These are phyloP conservation scores for Arrhopalites spinosus DNA, from an alignment of 2,888 invertebrate species.

Conservation along the genomic window DNA sequence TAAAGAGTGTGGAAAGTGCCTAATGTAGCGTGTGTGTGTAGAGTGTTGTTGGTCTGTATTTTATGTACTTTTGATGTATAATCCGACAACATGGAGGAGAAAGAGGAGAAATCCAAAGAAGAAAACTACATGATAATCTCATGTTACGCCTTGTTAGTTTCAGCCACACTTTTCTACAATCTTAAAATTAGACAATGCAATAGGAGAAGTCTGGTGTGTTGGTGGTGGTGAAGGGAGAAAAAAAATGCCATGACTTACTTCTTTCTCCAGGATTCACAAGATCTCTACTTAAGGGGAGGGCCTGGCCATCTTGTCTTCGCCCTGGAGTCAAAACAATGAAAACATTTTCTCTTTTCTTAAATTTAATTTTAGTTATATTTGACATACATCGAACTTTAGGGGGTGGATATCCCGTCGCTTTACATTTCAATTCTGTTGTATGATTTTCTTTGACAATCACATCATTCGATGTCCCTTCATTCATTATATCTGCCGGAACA, in stretches of 20 bases:
- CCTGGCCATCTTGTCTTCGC: conserved; percentile 57
- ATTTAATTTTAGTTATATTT: no score
- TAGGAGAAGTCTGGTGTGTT: not conserved
- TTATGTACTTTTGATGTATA: not conserved
- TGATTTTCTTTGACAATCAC: conserved; percentile 58
- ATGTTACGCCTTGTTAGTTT: conserved; percentile 14
- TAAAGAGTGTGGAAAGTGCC: conserved; percentile 17
- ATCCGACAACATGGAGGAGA: not conserved
- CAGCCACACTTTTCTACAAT: not conserved
- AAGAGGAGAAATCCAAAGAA: not conserved
- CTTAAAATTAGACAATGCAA: not conserved
- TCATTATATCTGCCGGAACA: conserved; percentile 56
- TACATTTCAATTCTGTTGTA: conserved; percentile 55
- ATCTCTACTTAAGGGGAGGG: conserved; percentile 52
- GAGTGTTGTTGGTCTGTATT: conserved; percentile 1
- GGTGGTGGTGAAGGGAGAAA: not conserved
- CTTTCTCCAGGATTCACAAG: conserved; percentile 49
- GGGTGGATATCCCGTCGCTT: conserved; percentile 57
- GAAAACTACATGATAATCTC: not conserved
- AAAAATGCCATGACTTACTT: conserved; percentile 42
- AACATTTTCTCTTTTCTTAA: no score
- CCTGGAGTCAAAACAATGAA: conserved; percentile 41
- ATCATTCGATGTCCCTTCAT: conserved; percentile 58
- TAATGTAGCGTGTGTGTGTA: conserved; percentile 21
- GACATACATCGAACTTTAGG: conserved; percentile 56